Base-by-base conservation (phyloP, 2,797 vertebrate genomes). In the Chiroxiphia lanceolata region DNA sequence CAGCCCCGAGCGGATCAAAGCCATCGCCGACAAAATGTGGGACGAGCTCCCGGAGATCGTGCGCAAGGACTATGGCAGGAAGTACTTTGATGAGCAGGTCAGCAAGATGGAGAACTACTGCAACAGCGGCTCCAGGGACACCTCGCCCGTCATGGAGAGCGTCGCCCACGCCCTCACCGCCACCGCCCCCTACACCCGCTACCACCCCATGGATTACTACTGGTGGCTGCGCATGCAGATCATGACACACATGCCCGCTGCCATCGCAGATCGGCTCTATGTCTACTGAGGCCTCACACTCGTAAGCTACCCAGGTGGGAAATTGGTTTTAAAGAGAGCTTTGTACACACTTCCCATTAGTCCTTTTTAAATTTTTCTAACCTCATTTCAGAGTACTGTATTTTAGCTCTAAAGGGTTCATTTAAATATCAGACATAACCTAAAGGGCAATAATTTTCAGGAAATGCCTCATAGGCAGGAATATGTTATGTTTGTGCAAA, bases 201-300 rank as follows among this genome's bases (percentile, higher is more conserved):
- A 98, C 95, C 97, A 98, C 93, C 98, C 98, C 95, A 98, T 98
- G 98, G 98, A 98, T 97, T 98, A 98, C 96, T 98, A 98, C 97
- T 98, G 98, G 98, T 98, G 98, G 98, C 91, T 98, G 72, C 97
- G 98, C 33, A 98, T 98, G 98, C 98, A 98, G 96, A 95, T 98
- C 95, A 97, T 98, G 97, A 98, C 98, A 2, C 98, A 98, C 94
- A 92, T 98, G 93, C 98, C 98, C 0, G 98, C 97, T 2, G 98
- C 98, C 11, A 86, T 98, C 48, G 96, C 98, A 0, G 98, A 98
- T 80, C 97, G 90, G 80, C 97, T 98, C 96, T 98, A 98, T 27
- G 97, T 98, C 64, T 97, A 96, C 51, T 98, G 97, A 98, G 61
- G 76, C 81, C 47, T 82, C 36, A 0, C 8, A 2, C 69, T 76